Conservation (phyloP, 2,113 vertebrate species). For the Cynopterus brachyotis region DNA sequence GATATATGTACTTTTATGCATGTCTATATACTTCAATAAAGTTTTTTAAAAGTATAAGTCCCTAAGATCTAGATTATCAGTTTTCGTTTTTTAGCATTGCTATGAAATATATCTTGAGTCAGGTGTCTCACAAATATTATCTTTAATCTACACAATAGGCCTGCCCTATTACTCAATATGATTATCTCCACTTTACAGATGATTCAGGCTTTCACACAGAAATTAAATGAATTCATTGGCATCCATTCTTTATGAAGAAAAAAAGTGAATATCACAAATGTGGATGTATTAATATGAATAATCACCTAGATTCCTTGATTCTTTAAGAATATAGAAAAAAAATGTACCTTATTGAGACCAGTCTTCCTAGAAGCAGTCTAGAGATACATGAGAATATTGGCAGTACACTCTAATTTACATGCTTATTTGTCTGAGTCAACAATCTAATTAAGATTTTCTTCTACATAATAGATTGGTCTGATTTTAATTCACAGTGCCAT, state of each 20-base stretch:
- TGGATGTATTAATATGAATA: background rate
- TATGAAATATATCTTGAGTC: background rate
- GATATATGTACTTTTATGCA: background rate
- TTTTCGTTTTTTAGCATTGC: background rate
- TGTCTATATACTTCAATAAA: background rate
- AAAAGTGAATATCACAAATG: background rate
- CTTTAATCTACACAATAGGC: background rate
- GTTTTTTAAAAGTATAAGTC: background rate
- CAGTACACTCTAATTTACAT: background rate
- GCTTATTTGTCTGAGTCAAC: constrained; percentile 29
- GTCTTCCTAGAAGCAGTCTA: background rate
- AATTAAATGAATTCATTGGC: background rate
- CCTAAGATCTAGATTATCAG: background rate
- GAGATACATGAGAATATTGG: background rate
- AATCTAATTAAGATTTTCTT: constrained; percentile 24
- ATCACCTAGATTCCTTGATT: background rate
- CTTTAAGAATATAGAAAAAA: background rate
- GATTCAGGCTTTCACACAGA: background rate
- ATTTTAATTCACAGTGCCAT: constrained; percentile 33
- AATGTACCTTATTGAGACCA: background rate
- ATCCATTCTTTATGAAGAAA: background rate
- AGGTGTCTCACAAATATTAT: background rate
- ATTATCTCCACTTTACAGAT: background rate
- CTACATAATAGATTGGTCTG: background rate
- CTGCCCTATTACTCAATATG: background rate